Evolutionary conservation across 2,113 vertebrate genomes (phyloP), one percentile per base, ranked within the genome.

Genomic region (Brachypodius melanocephalos): DNA sequence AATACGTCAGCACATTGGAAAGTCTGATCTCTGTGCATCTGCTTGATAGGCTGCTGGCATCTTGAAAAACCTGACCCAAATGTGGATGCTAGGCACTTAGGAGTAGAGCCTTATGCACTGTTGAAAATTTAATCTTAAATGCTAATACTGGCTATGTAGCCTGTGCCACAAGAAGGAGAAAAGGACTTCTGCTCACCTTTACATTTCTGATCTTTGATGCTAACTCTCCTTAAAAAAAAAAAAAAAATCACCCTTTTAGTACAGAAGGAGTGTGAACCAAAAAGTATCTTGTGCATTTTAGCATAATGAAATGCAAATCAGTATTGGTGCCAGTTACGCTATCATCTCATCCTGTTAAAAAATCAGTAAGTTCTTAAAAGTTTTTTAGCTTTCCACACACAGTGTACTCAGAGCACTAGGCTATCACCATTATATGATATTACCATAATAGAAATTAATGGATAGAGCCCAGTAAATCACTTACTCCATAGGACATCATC

Each of bases 21-120:
- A 95, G 74, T 58, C 48, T 71, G 67, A 38, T 73, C 72, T 7
- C 1, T 52, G 25, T 63, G 63, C 71, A 63, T 61, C 46, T 90
- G 63, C 43, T 43, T 86, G 77, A 49, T 77, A 86, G 55, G n/a
- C 48, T 63, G 34, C 72, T 94, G 85, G 57, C 61, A 51, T 88
- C 81, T 82, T 95, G 65, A 51, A 93, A 89, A 96, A 83, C 42
- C 71, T 96, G 89, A 75, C 80, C 76, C 73, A 90, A n/a, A 84
- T 90, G 59, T 65, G 57, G 36, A 17, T 74, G 76, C 34, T 71
- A 61, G 76, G 61, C 46, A 67, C 38, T 88, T 76, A 67, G 43
- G 88, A 55, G 46, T 85, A 54, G 49, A 63, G 36, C 54, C 34
- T 32, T n/a, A 12, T 49, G 57, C 38, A 12, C 80, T 89, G 54